These are phyloP conservation scores for Desoria tigrina DNA, from an alignment of 2,888 invertebrate genomes.

Conservation along the genomic window DNA sequence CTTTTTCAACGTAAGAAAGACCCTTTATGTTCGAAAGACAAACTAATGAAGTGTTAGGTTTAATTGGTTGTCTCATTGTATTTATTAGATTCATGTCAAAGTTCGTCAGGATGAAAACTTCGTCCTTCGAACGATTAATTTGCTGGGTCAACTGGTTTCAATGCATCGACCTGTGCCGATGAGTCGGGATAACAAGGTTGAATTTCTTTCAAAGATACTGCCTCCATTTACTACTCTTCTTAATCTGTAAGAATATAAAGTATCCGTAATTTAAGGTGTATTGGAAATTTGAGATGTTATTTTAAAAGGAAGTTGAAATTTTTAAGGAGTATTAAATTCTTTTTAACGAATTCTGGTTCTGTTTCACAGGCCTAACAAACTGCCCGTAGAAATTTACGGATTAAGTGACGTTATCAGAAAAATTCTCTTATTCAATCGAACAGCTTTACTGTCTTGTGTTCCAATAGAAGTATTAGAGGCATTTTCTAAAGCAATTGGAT, in stretches of 20 bases:
- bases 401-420: conserved; percentile 69
- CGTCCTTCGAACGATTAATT: conserved; percentile 75
- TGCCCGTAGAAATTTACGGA: conserved; percentile 65
- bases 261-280: not conserved
- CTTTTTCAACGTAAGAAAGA: conserved; percentile 46
- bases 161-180: conserved; percentile 64
- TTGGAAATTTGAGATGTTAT: not conserved
- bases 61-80: too few species aligned
- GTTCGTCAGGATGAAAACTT: conserved; percentile 73
- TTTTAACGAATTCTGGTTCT: conserved; percentile 2
- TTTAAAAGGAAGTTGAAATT: too few species aligned
- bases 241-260: conserved; percentile 40
- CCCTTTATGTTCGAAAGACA: too few species aligned
- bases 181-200: conserved; percentile 60
- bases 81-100: conserved; percentile 74
- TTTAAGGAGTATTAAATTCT: too few species aligned
- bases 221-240: conserved; percentile 49
- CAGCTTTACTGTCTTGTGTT: conserved; percentile 60
- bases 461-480: conserved; percentile 60
- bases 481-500: conserved; percentile 66
- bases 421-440: conserved; percentile 64
- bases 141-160: conserved; percentile 77
- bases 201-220: conserved; percentile 61
- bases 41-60: not conserved
- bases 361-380: conserved; percentile 44